Conservation (phyloP, 2,113 vertebrate species). For the Syngnathoides biaculeatus region DNA sequence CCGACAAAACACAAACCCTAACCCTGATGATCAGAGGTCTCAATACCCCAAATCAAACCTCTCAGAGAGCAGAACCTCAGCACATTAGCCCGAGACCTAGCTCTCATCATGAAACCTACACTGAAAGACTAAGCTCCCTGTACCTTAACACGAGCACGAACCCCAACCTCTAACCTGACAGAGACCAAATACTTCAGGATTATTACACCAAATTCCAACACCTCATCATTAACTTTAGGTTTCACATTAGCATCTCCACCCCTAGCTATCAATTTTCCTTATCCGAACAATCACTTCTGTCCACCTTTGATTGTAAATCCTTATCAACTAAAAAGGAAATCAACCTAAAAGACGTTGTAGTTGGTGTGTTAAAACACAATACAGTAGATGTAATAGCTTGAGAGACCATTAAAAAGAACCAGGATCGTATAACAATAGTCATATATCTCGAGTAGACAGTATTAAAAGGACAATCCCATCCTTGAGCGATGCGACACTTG, state of each 20-base stretch:
- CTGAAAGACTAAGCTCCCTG: too few species aligned
- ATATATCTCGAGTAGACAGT: slow-evolving; percentile 48
- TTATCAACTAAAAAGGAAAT: slow-evolving; percentile 35
- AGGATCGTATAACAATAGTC: slow-evolving; percentile 54
- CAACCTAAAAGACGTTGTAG: slow-evolving; percentile 56
- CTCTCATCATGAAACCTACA: too few species aligned
- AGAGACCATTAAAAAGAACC: slow-evolving; percentile 43
- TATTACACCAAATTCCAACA: neutral
- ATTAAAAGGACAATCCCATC: slow-evolving; percentile 59
- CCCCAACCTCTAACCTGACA: neutral
- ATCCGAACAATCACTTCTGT: slow-evolving; percentile 33
- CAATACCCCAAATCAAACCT: neutral
- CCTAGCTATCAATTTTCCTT: slow-evolving; percentile 39
- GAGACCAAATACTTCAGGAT: slow-evolving; percentile 40
- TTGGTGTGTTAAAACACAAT: slow-evolving; percentile 52
- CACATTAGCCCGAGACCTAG: neutral
- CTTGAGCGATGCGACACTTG: slow-evolving; percentile 32
- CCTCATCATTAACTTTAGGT: neutral
- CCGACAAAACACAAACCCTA: neutral
- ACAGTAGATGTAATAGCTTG: slow-evolving; percentile 45
- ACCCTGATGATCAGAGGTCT: neutral
- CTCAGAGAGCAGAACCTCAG: neutral
- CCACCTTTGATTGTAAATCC: slow-evolving; percentile 46
- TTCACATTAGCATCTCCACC: neutral
- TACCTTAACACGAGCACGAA: neutral